Evolutionary conservation across 2,797 vertebrate species (phyloP).

Genomic region (Lepidocolaptes lacrymiger): DNA sequence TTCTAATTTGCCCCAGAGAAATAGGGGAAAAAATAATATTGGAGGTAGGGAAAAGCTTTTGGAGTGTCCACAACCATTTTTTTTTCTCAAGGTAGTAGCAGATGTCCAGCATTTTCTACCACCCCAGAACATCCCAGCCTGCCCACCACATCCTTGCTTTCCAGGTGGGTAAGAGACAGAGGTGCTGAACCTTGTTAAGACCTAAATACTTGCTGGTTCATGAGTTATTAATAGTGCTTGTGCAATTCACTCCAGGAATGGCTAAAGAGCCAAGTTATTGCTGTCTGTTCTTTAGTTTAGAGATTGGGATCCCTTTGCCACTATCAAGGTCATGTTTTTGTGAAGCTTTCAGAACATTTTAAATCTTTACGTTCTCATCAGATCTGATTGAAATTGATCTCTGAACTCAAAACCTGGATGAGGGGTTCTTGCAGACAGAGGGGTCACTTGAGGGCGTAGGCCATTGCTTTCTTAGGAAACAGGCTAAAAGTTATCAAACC

Average conservation of each 20-base stretch:
- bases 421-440: neutral
- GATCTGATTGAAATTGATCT: neutral
- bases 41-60: neutral
- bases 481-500: neutral
- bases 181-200: neutral
- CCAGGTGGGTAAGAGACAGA: neutral
- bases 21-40: neutral
- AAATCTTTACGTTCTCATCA: neutral
- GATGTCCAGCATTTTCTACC: neutral
- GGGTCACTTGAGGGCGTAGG: neutral
- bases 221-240: neutral
- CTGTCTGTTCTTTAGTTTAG: neutral
- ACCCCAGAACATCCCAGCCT: neutral
- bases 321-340: neutral
- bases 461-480: neutral
- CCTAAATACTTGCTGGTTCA: neutral
- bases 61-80: neutral
- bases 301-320: neutral
- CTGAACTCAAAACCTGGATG: neutral
- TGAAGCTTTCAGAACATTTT: neutral
- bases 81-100: neutral
- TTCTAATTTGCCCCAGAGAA: neutral
- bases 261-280: neutral
- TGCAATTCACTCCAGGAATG: neutral
- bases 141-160: neutral